These are phyloP conservation scores for Netelia virgata DNA, from an alignment of 2,888 invertebrate species.

Conservation along the genomic window DNA sequence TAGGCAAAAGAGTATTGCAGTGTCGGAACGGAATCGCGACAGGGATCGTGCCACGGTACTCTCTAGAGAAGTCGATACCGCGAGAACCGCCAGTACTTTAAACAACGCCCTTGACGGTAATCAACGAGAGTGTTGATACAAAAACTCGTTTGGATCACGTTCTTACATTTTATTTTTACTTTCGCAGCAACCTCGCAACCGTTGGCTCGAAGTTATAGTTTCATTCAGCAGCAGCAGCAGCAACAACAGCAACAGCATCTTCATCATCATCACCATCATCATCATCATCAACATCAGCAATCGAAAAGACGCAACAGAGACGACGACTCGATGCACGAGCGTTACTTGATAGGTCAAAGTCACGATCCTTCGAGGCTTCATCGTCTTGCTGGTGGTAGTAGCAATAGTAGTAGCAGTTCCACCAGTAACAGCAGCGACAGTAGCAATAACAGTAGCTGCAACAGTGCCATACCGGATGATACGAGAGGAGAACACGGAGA, in stretches of 20 bases:
- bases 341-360: slow-evolving; percentile 87
- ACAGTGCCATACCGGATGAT: slow-evolving; percentile 80
- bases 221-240: slow-evolving; percentile 83
- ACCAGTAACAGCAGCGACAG: slow-evolving; percentile 81
- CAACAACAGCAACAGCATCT: slow-evolving; percentile 75
- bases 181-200: slow-evolving; percentile 51
- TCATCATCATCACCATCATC: slow-evolving; percentile 70
- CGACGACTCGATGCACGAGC: slow-evolving; percentile 93
- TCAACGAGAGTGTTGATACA: neutral
- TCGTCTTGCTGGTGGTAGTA: slow-evolving; percentile 80
- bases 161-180: neutral
- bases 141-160: no score
- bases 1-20: slow-evolving; percentile 86
- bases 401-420: slow-evolving; percentile 71
- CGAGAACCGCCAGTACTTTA: slow-evolving; percentile 80
- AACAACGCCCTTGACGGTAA: slow-evolving; percentile 71
- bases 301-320: slow-evolving; percentile 86
- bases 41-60: slow-evolving; percentile 67
- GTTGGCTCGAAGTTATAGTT: slow-evolving; percentile 87
- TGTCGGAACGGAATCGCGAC: slow-evolving; percentile 85
- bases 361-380: slow-evolving; percentile 82
- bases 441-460: slow-evolving; percentile 75
- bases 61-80: slow-evolving; percentile 70
- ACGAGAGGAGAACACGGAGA: slow-evolving; percentile 71
- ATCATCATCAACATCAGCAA: slow-evolving; percentile 72